Conservation (phyloP, 1,140 invertebrate genomes). For the Maniola jurtina region DNA sequence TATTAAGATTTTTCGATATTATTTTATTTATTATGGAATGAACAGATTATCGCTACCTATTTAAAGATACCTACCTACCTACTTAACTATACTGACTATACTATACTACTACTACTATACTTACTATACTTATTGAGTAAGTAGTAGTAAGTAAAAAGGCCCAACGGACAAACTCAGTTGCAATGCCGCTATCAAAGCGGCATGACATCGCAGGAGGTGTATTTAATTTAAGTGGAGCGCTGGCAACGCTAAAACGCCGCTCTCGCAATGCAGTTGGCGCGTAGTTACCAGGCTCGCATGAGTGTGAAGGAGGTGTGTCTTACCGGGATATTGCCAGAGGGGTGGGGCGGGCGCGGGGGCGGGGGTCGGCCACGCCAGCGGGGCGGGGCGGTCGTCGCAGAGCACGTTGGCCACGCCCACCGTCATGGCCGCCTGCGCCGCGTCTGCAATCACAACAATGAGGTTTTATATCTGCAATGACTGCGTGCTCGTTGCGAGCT, state of each 20-base stretch:
- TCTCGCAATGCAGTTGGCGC: constrained; percentile 74
- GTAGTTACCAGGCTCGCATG: constrained; percentile 72
- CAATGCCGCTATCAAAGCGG: constrained; percentile 68
- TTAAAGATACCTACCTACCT: too few relatives aligned
- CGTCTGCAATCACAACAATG: constrained; percentile 66
- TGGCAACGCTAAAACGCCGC: constrained; percentile 54
- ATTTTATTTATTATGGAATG: too few relatives aligned
- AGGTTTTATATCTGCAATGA: constrained; percentile 32
- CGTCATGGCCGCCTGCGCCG: constrained; percentile 80
- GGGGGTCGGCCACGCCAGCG: constrained; percentile 68
- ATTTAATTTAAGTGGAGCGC: constrained; percentile 15
- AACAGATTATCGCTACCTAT: too few relatives aligned
- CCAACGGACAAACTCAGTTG: constrained; percentile 50
- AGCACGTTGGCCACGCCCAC: constrained; percentile 79
- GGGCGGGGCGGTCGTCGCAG: constrained; percentile 73
- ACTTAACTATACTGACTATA: too few relatives aligned
- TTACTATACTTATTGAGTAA: too few relatives aligned
- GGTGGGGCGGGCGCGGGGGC: constrained; percentile 79
- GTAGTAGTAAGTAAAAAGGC: constrained; percentile 16
- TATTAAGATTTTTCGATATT: too few relatives aligned
- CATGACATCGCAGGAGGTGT: constrained; percentile 58
- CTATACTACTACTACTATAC: too few relatives aligned
- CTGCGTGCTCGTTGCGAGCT: neutral
- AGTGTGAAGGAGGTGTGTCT: constrained; percentile 65
- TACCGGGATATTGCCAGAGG: constrained; percentile 87